Base-by-base conservation (phyloP, 2,888 invertebrate genomes). In the Marronus borbonicus region DNA sequence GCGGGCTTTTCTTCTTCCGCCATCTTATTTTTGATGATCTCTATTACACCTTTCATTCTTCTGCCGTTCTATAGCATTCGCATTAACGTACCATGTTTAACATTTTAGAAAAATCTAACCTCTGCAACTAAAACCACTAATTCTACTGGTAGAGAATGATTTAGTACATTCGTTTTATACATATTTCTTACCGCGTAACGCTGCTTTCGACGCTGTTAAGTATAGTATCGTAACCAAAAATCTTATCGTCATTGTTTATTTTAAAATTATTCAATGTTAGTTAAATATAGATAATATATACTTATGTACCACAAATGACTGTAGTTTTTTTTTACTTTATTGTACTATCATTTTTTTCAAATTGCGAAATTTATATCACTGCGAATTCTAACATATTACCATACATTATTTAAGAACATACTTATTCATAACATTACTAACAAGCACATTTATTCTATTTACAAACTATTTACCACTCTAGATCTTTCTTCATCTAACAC, bases 31-130 rank as follows among this genome's bases (percentile, higher is more conserved):
- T 72, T 72, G 12, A 72, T 39, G 1, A 58, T 72, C 58, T 72
- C 72, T 20, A 72, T 58, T 3, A 58, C 31, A 58, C 55, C 58
- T 20, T 72, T 72, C 72, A 72, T 72, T 44, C 8, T 68, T 8
- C 2, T 12, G 44, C 44, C 44, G 31, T 12, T 66, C 1, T 58
- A 58, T 58, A 12, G 12, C n/a, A 39, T 65, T 31, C 14, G 12
- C n/a, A 14, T 64, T 65, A 17, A 55, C 7, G 31, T 36, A 36
- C 4, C 3, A 36, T 5, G 31, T 17, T 55, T 10, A 65, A 65
- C 31, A 31, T 58, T 58, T 58, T 8, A 24, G 4, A 58, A 24
- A 17, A 17, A 20, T 17, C 5, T 58, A 58, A 20, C 5, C 17
- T 17, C 20, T 20, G 20, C 24, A 8, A 17, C 52, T 58, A 17